These are phyloP conservation scores for Eledona agricola DNA, from an alignment of 2,888 invertebrate species.

Conservation along the genomic window DNA sequence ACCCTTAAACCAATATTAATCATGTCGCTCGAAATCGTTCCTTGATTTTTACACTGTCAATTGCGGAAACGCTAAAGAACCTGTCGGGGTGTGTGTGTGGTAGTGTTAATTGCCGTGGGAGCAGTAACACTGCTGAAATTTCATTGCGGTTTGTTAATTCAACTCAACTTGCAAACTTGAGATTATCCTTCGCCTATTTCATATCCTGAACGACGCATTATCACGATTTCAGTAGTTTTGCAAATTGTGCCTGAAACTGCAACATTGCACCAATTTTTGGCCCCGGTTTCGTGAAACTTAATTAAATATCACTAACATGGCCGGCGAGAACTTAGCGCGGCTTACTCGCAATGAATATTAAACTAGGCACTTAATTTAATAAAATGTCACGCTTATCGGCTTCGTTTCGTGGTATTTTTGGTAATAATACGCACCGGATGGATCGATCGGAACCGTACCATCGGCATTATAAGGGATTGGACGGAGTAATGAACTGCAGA, in stretches of 20 bases:
- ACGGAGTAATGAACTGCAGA: slow-evolving; percentile 20
- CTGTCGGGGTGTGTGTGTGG: no score
- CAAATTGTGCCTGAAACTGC: slow-evolving; percentile 19
- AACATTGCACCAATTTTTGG: no score
- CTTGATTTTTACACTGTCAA: no score
- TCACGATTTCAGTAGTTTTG: slow-evolving; percentile 15
- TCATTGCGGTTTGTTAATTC: slow-evolving; percentile 30
- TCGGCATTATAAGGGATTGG: slow-evolving; percentile 7
- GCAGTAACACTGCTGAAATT: slow-evolving; percentile 9
- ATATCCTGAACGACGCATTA: slow-evolving; percentile 27
- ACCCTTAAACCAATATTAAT: no score
- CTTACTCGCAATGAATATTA: slow-evolving; percentile 33
- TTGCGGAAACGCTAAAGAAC: no score
- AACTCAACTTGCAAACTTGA: slow-evolving; percentile 6
- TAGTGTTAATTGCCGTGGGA: slow-evolving; percentile 27
- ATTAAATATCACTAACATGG: slow-evolving; percentile 37
- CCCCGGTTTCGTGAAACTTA: slow-evolving; percentile 38
- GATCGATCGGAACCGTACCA: slow-evolving; percentile 14
- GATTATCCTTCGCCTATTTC: slow-evolving; percentile 29
- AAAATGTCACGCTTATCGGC: slow-evolving; percentile 24
- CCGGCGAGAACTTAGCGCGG: slow-evolving; percentile 21
- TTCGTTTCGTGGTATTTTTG: slow-evolving; percentile 31
- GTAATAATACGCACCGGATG: slow-evolving; percentile 3
- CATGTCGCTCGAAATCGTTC: no score
- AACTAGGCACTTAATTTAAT: slow-evolving; percentile 31